Conservation (phyloP, 2,797 vertebrate species). For the Enteromius mattozi region DNA sequence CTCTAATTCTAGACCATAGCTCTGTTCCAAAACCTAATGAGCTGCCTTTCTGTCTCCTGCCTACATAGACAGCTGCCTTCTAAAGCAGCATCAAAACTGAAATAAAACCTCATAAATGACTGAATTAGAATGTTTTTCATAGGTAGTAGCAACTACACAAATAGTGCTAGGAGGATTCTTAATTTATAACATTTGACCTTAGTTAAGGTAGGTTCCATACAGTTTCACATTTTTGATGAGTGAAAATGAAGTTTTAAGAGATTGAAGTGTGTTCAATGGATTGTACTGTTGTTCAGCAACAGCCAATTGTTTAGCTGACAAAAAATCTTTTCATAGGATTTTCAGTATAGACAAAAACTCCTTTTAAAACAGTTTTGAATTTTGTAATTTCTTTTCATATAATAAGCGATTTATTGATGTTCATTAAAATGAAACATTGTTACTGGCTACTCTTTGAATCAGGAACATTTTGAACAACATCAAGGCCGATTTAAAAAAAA, state of each 20-base stretch:
- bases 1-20: constrained; percentile 71
- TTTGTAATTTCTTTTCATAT: background rate
- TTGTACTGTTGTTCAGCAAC: background rate
- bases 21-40: constrained; percentile 30
- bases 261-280: background rate
- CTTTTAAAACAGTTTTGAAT: background rate
- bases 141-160: background rate
- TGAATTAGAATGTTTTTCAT: background rate
- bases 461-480: background rate
- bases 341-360: background rate
- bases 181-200: background rate
- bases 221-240: background rate
- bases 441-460: background rate
- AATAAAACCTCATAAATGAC: background rate
- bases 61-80: constrained; percentile 24
- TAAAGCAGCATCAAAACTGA: constrained; percentile 8
- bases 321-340: background rate
- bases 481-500: background rate
- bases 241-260: background rate
- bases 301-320: background rate
- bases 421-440: background rate
- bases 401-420: background rate
- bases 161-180: background rate
- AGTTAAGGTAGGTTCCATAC: background rate
- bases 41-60: constrained; percentile 15